Evolutionary conservation across 1,140 invertebrate genomes (phyloP), one percentile per base, ranked within the genome.

Genomic region (Bombus waltoni): DNA sequence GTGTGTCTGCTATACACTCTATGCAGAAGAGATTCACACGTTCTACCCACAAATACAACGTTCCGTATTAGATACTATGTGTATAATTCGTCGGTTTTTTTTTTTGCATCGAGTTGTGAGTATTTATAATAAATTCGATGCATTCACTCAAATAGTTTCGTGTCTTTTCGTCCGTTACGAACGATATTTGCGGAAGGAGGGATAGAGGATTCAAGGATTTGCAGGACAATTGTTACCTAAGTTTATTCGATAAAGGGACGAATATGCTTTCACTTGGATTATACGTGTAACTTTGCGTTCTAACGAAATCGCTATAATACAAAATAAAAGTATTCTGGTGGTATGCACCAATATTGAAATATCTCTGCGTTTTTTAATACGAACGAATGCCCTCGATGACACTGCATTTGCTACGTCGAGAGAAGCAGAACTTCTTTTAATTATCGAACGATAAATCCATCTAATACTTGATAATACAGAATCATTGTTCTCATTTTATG

Each of bases 351-450:
- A 35, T 9, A 53, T 42, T 25, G 10, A 42, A 44, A 81, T 73
- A 81, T 73, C n/a, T 71, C 28, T 71, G 25, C 13, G 25, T 76
- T 53, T 66, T 53, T 76, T 11, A 47, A 72, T 38, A 44, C 15
- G 25, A 83, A 76, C 59, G 59, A 76, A 76, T 76, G 74, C 28
- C 81, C 73, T 42, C 35, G 47, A 38, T 70, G 38, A 53, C 74
- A 44, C 82, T 70, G 65, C 28, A 57, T 53, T 73, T 81, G 81
- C 81, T 78, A 78, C 81, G 82, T 83, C 75, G 75, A 78, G 74
- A 59, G 70, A 78, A 83, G 9, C 65, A 78, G 40, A 32, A 44
- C 28, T 13, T 47, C 11, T n/a, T 22, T 28, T 32, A 74, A 25
- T 70, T 40, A 9, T 28, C 15, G 22, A 65, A 35, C 10, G 8